phyloP scores from a whole-genome alignment of 2,797 vertebrate species.

The Phalanger gymnotis region DNA sequence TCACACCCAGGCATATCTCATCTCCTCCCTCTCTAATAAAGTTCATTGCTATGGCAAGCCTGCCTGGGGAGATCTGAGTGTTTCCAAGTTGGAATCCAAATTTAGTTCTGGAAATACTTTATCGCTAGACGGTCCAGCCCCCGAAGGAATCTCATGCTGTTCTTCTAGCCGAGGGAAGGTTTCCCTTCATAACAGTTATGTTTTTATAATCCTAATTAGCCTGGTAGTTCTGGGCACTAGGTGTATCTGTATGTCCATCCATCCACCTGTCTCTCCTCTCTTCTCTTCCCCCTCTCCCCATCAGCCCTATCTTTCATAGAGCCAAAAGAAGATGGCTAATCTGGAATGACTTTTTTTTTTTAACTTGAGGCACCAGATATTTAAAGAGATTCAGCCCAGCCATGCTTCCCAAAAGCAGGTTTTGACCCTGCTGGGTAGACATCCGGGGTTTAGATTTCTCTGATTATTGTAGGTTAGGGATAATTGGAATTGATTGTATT shows the following conservation, averaged over 20 bases:
- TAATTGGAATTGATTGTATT: not conserved
- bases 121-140: no score
- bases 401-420: not conserved
- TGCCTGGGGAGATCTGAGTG: not conserved
- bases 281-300: not conserved
- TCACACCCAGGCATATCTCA: accelerated
- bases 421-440: not conserved
- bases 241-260: not conserved
- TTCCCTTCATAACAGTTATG: not conserved
- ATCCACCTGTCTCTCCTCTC: not conserved
- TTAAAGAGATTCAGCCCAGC: not conserved
- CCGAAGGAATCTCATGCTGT: not conserved
- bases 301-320: not conserved
- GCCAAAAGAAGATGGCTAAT: not conserved
- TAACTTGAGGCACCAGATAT: not conserved
- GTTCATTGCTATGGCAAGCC: not conserved
- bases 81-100: not conserved
- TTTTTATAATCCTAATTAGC: not conserved
- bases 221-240: not conserved
- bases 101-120: not conserved
- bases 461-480: not conserved
- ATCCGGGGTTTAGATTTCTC: not conserved
- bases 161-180: not conserved
- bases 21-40: no score
- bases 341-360: not conserved